These are phyloP conservation scores for Ceratina calcarata DNA, from an alignment of 1,140 invertebrate genomes.

Conservation along the genomic window DNA sequence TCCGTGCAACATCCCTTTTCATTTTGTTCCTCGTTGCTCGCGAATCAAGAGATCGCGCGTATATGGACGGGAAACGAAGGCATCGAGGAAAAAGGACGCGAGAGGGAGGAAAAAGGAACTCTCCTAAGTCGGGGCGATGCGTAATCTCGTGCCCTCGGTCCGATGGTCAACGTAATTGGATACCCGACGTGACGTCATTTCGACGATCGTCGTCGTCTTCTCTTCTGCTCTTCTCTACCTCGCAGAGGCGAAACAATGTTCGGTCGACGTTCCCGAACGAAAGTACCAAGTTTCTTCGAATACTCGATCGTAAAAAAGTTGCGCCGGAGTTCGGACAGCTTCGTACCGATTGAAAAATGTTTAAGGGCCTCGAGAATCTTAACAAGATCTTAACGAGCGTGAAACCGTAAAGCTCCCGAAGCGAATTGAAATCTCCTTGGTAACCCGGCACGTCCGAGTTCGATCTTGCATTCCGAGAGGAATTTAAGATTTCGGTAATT, in stretches of 20 bases:
- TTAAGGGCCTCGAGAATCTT: not conserved
- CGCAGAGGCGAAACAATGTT: not conserved
- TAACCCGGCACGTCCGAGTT: not conserved
- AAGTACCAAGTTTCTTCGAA: not conserved
- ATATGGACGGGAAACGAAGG: slow-evolving; percentile 19
- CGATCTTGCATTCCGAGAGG: not conserved
- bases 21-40: slow-evolving; percentile 46
- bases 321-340: not conserved
- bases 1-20: slow-evolving; percentile 31
- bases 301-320: slow-evolving; percentile 12
- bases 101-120: not conserved
- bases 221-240: not conserved
- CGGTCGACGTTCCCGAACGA: not conserved
- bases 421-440: not conserved
- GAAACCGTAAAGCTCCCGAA: not conserved
- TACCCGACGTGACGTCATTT: slow-evolving; percentile 71
- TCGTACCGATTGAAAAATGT: slow-evolving; percentile 1
- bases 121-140: slow-evolving; percentile 3
- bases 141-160: slow-evolving; percentile 60
- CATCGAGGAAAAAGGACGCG: not conserved
- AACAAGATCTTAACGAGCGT: not conserved
- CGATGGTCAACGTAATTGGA: slow-evolving; percentile 71
- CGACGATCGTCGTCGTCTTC: slow-evolving; percentile 23
- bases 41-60: slow-evolving; percentile 35
- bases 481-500: not conserved